Evolutionary conservation across 2,888 invertebrate species (phyloP), one percentile per base, ranked within the genome.

Genomic region (Zootermopsis nevadensis): DNA sequence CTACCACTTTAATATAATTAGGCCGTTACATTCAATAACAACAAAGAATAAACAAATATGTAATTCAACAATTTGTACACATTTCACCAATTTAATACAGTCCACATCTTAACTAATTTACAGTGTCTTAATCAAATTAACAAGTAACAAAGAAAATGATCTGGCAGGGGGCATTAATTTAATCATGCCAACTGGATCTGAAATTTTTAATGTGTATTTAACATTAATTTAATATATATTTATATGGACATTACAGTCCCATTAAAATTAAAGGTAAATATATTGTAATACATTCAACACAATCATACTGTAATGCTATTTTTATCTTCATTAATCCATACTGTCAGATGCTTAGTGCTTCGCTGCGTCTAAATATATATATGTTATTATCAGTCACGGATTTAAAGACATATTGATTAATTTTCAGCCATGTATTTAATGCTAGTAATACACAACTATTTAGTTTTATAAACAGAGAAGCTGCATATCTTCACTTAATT

Each of bases 361-460:
- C 19, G 10, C 4, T 27, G n/a, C 60, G n/a, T n/a, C 10, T 6
- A n/a, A 27, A 69, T 27, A 31, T 69, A 31, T 33, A 30, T 31
- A 4, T 69, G 10, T 67, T 69, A 69, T 77, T 77, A 48, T 77
- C 77, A 48, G 77, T 48, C 48, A 77, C 53, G 33, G 69, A 60
- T 53, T 33, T 48, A 42, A 77, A 77, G 77, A 77, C 77, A 77
- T n/a, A 77, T 38, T 35, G 38, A 48, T 77, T 48, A 48, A 77
- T 42, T 27, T 33, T 19, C 77, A 77, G 48, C 38, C 48, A 48
- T 77, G n/a, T 77, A 48, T 48, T 10, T 77, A 69, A 69, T 2
- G 60, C n/a, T 60, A 27, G n/a, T 27, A 60, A 60, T 15, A 60
- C 7, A n/a, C 10, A 6, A 6, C 7, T 27, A 24, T 60, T 60